phyloP scores from a whole-genome alignment of 1,140 invertebrate species.

The Harpegnathos saltator region DNA sequence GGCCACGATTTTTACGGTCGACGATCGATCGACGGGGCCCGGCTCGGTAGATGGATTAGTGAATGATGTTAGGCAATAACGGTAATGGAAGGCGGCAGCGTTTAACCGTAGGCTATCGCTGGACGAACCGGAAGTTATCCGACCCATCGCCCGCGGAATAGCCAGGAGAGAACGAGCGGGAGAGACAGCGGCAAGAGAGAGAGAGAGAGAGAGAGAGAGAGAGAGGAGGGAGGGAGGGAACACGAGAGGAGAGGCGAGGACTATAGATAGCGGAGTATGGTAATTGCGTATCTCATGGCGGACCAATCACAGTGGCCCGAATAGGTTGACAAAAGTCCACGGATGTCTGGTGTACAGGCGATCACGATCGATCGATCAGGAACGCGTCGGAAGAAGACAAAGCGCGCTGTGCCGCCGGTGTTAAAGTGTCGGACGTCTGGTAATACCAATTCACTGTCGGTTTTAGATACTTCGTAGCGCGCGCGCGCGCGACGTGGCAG shows the following conservation, averaged over 20 bases:
- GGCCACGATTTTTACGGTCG: slow-evolving; percentile 63
- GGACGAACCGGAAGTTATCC: slow-evolving; percentile 64
- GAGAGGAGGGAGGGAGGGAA: neutral
- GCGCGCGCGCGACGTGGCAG: slow-evolving; percentile 54
- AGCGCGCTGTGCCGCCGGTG: slow-evolving; percentile 39
- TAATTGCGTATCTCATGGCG: slow-evolving; percentile 57
- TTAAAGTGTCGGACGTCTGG: slow-evolving; percentile 57
- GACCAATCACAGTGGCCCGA: slow-evolving; percentile 25
- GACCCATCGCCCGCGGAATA: slow-evolving; percentile 37
- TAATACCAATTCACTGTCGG: slow-evolving; percentile 62
- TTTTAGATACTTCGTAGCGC: slow-evolving; percentile 49
- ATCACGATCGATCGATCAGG: slow-evolving; percentile 53
- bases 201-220: neutral
- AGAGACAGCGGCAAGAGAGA: neutral
- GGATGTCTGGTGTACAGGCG: slow-evolving; percentile 35
- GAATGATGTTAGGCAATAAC: slow-evolving; percentile 72
- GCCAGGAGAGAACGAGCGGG: neutral
- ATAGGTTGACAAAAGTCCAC: slow-evolving; percentile 45
- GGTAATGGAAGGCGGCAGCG: slow-evolving; percentile 69
- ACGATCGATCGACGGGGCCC: slow-evolving; percentile 36
- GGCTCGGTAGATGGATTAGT: slow-evolving; percentile 66
- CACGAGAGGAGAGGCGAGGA: neutral
- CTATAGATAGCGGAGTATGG: slow-evolving; percentile 48
- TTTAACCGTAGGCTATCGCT: slow-evolving; percentile 67
- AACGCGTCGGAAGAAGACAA: slow-evolving; percentile 53